A percentile compares a stretch with the other conserved stretches of the same genome.
Conservation (phyloP, 1,140 invertebrate species). For the Drosophila eugracilis region DNA sequence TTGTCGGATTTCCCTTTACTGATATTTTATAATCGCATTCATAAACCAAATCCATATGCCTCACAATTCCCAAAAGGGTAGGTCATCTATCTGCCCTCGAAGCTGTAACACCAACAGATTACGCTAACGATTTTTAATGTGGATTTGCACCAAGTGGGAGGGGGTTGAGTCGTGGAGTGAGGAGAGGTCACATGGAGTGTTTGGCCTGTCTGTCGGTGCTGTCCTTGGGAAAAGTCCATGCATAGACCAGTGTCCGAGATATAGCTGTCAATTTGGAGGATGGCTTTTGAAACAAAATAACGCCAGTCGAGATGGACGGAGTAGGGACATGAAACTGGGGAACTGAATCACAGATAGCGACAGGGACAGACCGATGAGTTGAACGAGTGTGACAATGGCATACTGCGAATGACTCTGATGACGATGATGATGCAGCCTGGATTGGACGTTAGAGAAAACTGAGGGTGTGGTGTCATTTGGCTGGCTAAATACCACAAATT, state of each 20-base stretch:
- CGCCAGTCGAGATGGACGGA: constrained; percentile 42
- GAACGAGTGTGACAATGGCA: constrained; percentile 41
- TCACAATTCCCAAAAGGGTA: neutral
- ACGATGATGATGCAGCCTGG: constrained; percentile 33
- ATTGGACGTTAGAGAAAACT: constrained; percentile 1
- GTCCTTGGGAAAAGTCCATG: constrained; percentile 23
- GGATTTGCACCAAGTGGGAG: constrained; percentile 11
- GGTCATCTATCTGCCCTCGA: constrained; percentile 7
- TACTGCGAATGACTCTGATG: constrained; percentile 32
- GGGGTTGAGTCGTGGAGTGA: too few species aligned
- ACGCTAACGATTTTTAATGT: constrained; percentile 64
- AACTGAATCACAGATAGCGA: neutral
- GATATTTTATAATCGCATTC: neutral
- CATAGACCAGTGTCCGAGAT: constrained; percentile 44
- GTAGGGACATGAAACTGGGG: constrained; percentile 8
- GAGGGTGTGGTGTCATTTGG: constrained; percentile 67
- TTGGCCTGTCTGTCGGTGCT: neutral
- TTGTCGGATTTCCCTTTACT: neutral
- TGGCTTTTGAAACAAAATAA: constrained; percentile 76
- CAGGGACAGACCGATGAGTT: constrained; percentile 22
- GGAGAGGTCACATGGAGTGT: constrained; percentile 2
- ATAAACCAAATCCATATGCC: neutral
- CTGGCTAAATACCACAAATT: constrained; percentile 77
- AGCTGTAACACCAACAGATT: constrained; percentile 58
- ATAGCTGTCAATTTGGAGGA: constrained; percentile 69